These are phyloP conservation scores for Polymixis lichenea DNA, from an alignment of 2,888 invertebrate species.

Conservation along the genomic window DNA sequence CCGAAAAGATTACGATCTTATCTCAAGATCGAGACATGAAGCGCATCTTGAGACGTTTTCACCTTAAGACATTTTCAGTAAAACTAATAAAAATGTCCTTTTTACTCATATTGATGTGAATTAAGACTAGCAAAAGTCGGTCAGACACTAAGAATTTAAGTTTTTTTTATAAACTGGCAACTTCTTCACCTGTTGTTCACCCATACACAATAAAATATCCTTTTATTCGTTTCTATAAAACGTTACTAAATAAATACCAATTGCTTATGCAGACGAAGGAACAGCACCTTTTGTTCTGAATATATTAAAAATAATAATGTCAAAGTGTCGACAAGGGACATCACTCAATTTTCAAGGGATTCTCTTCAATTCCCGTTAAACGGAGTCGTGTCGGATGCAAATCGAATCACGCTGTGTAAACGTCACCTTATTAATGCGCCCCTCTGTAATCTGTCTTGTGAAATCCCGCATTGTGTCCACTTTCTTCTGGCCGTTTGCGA, in stretches of 20 bases:
- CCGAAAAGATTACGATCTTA: constrained; percentile 90
- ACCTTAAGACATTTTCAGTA: constrained; percentile 76
- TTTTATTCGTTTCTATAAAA: constrained; percentile 4
- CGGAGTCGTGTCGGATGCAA: constrained; percentile 52
- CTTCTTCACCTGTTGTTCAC: constrained; percentile 41
- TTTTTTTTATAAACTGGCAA: constrained; percentile 1
- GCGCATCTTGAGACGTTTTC: constrained; percentile 81
- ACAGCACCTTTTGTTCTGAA: not conserved
- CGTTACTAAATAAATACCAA: constrained; percentile 3
- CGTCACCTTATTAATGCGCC: constrained; percentile 83
- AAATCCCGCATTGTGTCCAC: constrained; percentile 87
- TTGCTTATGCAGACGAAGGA: not conserved
- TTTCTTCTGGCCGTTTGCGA: constrained; percentile 81
- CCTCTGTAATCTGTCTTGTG: constrained; percentile 89
- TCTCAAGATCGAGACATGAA: constrained; percentile 85
- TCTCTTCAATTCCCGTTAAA: not conserved
- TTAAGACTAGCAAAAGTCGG: constrained; percentile 31
- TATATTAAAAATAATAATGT: not conserved
- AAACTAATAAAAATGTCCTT: not conserved
- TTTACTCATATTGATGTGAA: constrained; percentile 11
- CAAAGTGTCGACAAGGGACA: not conserved
- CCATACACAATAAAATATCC: too few relatives aligned
- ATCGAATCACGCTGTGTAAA: constrained; percentile 76
- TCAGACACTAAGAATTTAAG: constrained; percentile 4
- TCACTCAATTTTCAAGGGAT: not conserved